A percentile compares a stretch with the other conserved stretches of the same genome.
These are phyloP conservation scores for Pitangus sulphuratus DNA, from an alignment of 2,797 vertebrate genomes.

Conservation along the genomic window DNA sequence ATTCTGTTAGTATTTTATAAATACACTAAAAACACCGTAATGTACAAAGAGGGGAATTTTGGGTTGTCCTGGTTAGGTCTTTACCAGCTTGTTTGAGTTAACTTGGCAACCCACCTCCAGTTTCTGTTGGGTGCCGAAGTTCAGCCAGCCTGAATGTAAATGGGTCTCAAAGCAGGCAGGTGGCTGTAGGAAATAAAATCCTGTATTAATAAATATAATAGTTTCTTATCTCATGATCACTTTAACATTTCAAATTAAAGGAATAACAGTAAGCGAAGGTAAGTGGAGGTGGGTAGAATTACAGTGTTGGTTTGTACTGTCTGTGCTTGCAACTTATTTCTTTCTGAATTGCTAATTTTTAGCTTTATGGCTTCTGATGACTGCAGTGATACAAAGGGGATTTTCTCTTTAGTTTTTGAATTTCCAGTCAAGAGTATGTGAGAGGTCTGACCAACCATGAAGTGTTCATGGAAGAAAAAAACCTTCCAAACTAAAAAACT, in stretches of 20 bases:
- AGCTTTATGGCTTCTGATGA: background rate
- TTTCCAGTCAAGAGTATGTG: background rate
- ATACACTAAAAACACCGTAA: background rate
- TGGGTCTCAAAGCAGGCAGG: background rate
- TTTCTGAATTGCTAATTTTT: background rate
- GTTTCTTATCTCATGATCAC: constrained; percentile 47
- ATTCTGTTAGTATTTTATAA: background rate
- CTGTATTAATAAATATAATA: background rate
- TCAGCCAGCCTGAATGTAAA: background rate
- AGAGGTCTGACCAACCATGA: background rate
- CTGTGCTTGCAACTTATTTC: background rate
- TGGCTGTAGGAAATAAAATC: background rate
- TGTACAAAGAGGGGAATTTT: background rate
- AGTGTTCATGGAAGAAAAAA: background rate
- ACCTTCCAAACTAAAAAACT: background rate
- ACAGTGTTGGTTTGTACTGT: background rate
- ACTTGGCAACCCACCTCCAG: background rate
- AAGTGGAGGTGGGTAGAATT: constrained; percentile 63
- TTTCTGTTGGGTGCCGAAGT: background rate
- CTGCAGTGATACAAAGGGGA: background rate
- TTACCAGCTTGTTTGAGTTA: background rate
- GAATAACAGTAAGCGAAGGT: constrained; percentile 72
- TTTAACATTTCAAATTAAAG: constrained; percentile 64
- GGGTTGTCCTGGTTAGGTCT: background rate
- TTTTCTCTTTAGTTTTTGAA: background rate